These are phyloP conservation scores for Cerceris ruficornis DNA, from an alignment of 2,888 invertebrate genomes.

Conservation along the genomic window DNA sequence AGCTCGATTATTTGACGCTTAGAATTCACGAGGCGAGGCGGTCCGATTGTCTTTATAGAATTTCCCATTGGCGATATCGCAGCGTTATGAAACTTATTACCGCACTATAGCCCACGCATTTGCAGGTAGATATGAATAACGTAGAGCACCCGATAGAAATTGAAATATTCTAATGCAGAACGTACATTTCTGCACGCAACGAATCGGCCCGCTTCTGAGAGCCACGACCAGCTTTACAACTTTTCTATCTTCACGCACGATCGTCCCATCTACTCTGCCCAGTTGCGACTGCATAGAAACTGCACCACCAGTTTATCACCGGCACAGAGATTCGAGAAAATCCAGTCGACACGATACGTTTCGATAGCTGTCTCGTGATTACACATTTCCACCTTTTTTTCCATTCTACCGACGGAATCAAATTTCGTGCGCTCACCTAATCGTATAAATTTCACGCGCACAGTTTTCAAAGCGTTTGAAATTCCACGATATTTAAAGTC, in stretches of 20 bases:
- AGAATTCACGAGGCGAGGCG: background rate
- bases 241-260: conserved; percentile 67
- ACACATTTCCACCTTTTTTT: background rate
- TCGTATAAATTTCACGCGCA: background rate
- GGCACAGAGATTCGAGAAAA: conserved; percentile 35
- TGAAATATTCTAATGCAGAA: conserved; percentile 48
- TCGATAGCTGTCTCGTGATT: conserved; percentile 29
- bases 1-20: background rate
- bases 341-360: conserved; percentile 32
- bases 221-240: conserved; percentile 49
- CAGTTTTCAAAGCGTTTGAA: background rate
- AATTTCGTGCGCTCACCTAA: too few species aligned
- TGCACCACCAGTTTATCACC: conserved; percentile 28
- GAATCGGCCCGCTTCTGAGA: conserved; percentile 42
- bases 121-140: conserved; percentile 31
- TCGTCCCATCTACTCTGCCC: conserved; percentile 57
- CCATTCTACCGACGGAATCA: background rate
- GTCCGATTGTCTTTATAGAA: background rate
- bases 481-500: too few species aligned
- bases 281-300: conserved; percentile 3
- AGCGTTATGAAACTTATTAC: conserved; percentile 29
- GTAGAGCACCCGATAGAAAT: conserved; percentile 37
- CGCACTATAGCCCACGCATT: conserved; percentile 22
- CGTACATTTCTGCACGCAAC: conserved; percentile 49
- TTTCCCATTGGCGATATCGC: background rate